Conservation (phyloP, 2,888 invertebrate genomes). For the Neria commutata region DNA sequence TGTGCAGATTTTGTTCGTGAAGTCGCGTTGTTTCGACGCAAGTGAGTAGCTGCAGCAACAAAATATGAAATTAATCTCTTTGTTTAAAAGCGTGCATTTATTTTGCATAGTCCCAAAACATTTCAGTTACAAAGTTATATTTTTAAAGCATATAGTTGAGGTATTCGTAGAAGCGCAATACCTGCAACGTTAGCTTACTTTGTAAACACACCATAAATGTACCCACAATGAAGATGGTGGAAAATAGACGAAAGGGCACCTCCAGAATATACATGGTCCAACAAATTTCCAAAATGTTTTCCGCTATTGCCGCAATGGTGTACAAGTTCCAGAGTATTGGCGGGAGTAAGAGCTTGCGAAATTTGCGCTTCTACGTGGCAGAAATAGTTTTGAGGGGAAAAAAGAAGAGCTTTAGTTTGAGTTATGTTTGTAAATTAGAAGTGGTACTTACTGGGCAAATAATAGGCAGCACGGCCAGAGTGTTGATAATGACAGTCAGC, state of each 20-base stretch:
- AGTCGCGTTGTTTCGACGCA: slow-evolving; percentile 90
- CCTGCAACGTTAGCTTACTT: slow-evolving; percentile 40
- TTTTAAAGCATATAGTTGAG: slow-evolving; percentile 32
- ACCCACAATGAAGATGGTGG: slow-evolving; percentile 37
- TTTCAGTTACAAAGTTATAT: background rate
- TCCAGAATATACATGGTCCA: slow-evolving; percentile 36
- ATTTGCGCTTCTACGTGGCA: slow-evolving; percentile 28
- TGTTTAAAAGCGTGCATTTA: too few species aligned
- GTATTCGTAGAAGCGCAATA: slow-evolving; percentile 41
- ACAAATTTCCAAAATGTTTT: slow-evolving; percentile 40
- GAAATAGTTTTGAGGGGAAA: background rate
- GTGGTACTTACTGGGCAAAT: slow-evolving; percentile 32
- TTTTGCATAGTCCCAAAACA: too few species aligned
- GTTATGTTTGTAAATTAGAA: background rate
- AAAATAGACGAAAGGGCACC: slow-evolving; percentile 31
- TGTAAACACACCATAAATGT: slow-evolving; percentile 39
- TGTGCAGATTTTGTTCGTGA: slow-evolving; percentile 75
- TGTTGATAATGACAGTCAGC: slow-evolving; percentile 36
- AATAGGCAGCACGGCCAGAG: slow-evolving; percentile 33
- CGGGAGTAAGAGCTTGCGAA: slow-evolving; percentile 35
- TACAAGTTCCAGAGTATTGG: slow-evolving; percentile 44
- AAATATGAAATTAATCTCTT: too few species aligned
- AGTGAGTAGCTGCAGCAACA: slow-evolving; percentile 63
- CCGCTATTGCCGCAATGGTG: slow-evolving; percentile 34
- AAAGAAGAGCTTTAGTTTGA: too few species aligned